Evolutionary conservation across 2,113 vertebrate species (phyloP).

Genomic region (Aldabrachelys gigantea): DNA sequence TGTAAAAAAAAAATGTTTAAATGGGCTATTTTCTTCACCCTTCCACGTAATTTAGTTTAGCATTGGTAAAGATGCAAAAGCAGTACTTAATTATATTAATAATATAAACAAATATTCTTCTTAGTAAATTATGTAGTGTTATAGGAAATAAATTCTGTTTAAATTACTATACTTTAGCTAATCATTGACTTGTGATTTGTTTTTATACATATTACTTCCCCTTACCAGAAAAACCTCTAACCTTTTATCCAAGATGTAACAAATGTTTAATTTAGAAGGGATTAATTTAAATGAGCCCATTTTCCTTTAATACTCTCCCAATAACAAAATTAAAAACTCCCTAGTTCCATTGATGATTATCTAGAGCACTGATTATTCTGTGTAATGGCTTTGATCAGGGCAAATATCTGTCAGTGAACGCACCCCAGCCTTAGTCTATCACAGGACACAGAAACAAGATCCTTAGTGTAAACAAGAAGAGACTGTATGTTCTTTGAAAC

Average conservation of each 20-base stretch:
- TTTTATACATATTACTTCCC: constrained; percentile 50
- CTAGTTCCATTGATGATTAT: not conserved
- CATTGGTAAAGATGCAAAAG: not conserved
- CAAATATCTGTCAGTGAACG: not conserved
- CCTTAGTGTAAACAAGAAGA: not conserved
- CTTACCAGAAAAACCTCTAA: constrained; percentile 1
- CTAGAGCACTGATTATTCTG: constrained; percentile 8
- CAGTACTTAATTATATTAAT: not conserved
- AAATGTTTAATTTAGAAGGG: not conserved
- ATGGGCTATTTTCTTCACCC: not conserved
- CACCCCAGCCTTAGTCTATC: not conserved
- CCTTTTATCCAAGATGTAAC: constrained; percentile 22
- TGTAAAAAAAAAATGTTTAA: not conserved
- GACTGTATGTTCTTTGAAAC: constrained; percentile 59
- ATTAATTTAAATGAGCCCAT: not conserved
- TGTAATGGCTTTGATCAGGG: constrained; percentile 11
- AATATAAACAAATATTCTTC: not conserved
- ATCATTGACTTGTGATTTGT: not conserved
- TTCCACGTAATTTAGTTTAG: not conserved
- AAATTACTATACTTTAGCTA: constrained; percentile 32
- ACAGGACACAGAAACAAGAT: constrained; percentile 10
- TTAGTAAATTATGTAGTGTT: not conserved
- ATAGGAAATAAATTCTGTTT: not conserved
- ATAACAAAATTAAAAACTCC: not conserved
- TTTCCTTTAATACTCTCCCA: not conserved